phyloP scores from a whole-genome alignment of 2,113 vertebrate genomes.

The Aleadryas rufinucha region DNA sequence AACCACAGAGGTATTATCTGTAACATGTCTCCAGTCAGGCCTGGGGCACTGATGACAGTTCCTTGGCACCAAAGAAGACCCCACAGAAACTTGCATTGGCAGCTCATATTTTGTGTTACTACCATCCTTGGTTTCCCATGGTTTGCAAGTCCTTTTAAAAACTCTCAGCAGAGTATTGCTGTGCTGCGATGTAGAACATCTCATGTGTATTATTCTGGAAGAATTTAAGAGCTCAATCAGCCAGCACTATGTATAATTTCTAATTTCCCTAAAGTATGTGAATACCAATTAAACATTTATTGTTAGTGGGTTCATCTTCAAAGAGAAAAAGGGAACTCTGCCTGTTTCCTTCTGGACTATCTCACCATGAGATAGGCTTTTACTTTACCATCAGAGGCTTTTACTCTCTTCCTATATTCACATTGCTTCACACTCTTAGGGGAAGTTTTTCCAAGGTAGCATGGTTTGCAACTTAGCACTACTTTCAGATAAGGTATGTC shows the following conservation, averaged over 20 bases:
- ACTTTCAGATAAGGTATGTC: background rate
- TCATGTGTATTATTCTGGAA: background rate
- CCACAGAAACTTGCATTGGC: slow-evolving; percentile 51
- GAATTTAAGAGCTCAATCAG: background rate
- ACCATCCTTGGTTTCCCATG: background rate
- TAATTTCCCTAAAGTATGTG: background rate
- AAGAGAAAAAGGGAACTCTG: background rate
- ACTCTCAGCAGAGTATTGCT: background rate
- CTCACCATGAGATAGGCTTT: too few relatives aligned
- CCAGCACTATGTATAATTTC: background rate
- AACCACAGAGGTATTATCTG: slow-evolving; percentile 58
- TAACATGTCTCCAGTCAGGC: slow-evolving; percentile 21
- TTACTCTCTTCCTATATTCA: background rate
- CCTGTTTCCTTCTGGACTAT: background rate
- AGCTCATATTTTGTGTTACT: slow-evolving; percentile 5
- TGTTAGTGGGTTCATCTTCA: background rate
- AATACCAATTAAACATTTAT: background rate
- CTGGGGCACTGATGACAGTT: slow-evolving; percentile 59
- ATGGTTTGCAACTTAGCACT: background rate
- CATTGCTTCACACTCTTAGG: background rate
- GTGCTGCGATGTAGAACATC: background rate
- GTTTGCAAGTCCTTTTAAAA: slow-evolving; percentile 6
- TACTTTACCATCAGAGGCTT: too few relatives aligned
- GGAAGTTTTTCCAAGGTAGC: background rate
- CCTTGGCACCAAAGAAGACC: slow-evolving; percentile 64